Evolutionary conservation across 2,888 invertebrate genomes (phyloP).

Genomic region (Cataglyphis rosenhaueri): DNA sequence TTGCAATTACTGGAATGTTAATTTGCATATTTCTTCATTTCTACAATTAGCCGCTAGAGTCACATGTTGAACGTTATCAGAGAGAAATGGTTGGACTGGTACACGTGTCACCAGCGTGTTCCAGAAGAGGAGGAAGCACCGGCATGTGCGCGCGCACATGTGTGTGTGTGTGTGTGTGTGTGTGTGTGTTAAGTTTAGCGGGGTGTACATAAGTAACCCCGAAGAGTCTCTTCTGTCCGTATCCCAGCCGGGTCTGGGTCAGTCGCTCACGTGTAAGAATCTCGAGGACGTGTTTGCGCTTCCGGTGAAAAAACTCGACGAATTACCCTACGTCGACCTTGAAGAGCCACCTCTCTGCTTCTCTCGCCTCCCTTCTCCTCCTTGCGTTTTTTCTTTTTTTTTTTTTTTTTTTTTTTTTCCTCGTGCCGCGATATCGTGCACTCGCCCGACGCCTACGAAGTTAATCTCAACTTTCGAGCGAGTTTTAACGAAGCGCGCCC

Average conservation of each 20-base stretch:
- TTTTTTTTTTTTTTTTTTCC: neutral
- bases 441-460: neutral
- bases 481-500: slow-evolving; percentile 22
- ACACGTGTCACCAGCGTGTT: slow-evolving; percentile 35
- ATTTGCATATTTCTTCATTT: neutral
- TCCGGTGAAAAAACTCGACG: slow-evolving; percentile 18
- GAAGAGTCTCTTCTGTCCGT: neutral
- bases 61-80: neutral
- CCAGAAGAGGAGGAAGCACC: neutral
- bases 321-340: slow-evolving; percentile 2
- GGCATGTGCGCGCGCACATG: neutral
- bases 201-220: slow-evolving; percentile 37
- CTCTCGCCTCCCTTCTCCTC: neutral
- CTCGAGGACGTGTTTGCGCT: slow-evolving; percentile 21
- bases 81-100: slow-evolving; percentile 5
- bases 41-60: slow-evolving; percentile 31
- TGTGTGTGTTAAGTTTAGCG: neutral
- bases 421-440: neutral
- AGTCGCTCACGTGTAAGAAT: slow-evolving; percentile 24
- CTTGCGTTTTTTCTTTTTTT: neutral
- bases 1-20: neutral
- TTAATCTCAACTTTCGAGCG: slow-evolving; percentile 39
- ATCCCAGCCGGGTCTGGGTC: slow-evolving; percentile 41
- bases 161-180: neutral
- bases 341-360: neutral